A percentile compares a stretch with the other conserved stretches of the same genome.
Conservation (phyloP, 53 echinoderm and acorn worm genomes). For the Echinometra lucunter region DNA sequence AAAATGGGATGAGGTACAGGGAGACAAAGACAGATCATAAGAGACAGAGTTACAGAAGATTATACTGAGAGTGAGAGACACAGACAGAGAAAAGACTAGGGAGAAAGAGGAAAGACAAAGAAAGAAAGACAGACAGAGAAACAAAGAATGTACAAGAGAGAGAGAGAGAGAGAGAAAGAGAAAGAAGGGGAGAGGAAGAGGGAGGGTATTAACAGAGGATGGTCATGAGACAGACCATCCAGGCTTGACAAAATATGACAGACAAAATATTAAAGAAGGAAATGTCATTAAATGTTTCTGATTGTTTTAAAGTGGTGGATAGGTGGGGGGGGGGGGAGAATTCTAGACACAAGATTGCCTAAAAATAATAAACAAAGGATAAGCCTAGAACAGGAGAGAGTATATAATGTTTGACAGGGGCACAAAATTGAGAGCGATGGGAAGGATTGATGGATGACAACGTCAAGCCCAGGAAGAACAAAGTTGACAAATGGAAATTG, state of each 20-base stretch:
- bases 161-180: neutral
- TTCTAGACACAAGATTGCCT: neutral
- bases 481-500: constrained; percentile 62
- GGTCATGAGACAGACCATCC: neutral
- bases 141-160: neutral
- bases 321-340: neutral
- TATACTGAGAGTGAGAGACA: neutral
- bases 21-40: neutral
- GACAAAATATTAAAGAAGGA: neutral
- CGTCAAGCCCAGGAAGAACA: constrained; percentile 63
- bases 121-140: no score
- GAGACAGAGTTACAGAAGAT: neutral
- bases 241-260: neutral
- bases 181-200: no score
- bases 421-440: constrained; percentile 10
- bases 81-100: neutral
- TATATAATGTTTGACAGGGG: neutral
- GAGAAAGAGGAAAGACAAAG: neutral
- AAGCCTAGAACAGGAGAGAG: constrained; percentile 16
- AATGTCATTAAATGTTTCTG: neutral
- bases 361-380: constrained; percentile 17
- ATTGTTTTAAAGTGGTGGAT: neutral
- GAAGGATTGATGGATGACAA: constrained; percentile 52
- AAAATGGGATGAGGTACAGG: neutral
- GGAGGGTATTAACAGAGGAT: neutral